Percentiles rank a stretch among this genome's conserved stretches.
phyloP scores from a whole-genome alignment of 2,888 invertebrate genomes.

The Lapara coniferarum region DNA sequence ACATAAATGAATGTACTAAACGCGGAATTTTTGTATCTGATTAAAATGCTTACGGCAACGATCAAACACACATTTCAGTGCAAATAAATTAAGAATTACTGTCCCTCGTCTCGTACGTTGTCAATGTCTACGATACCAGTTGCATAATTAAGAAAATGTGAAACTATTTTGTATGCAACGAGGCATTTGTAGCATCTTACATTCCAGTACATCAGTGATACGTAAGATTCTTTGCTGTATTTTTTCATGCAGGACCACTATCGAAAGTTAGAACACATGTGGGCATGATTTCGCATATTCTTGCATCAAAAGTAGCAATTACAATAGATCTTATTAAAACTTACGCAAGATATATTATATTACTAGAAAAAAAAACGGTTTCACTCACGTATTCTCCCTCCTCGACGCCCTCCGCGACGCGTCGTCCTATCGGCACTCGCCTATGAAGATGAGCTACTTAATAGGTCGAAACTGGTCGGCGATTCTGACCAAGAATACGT shows the following conservation, averaged over 20 bases:
- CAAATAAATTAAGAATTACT: conserved; percentile 5
- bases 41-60: background rate
- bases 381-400: too few relatives aligned
- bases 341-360: too few relatives aligned
- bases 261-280: conserved; percentile 42
- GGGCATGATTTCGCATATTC: conserved; percentile 46
- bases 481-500: too few relatives aligned
- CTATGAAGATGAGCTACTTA: too few relatives aligned
- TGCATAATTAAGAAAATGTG: background rate
- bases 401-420: too few relatives aligned
- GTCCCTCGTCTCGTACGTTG: background rate
- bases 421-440: too few relatives aligned
- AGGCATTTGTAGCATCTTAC: conserved; percentile 34
- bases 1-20: background rate
- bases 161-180: conserved; percentile 34
- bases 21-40: background rate
- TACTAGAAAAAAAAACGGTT: too few relatives aligned
- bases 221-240: conserved; percentile 31
- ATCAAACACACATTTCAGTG: background rate
- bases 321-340: too few relatives aligned
- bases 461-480: too few relatives aligned
- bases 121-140: conserved; percentile 15
- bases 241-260: conserved; percentile 24
- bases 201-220: conserved; percentile 35
- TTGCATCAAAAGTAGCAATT: conserved; percentile 42